Conservation (phyloP, 1,140 invertebrate genomes). For the Liolophura sinensis region DNA sequence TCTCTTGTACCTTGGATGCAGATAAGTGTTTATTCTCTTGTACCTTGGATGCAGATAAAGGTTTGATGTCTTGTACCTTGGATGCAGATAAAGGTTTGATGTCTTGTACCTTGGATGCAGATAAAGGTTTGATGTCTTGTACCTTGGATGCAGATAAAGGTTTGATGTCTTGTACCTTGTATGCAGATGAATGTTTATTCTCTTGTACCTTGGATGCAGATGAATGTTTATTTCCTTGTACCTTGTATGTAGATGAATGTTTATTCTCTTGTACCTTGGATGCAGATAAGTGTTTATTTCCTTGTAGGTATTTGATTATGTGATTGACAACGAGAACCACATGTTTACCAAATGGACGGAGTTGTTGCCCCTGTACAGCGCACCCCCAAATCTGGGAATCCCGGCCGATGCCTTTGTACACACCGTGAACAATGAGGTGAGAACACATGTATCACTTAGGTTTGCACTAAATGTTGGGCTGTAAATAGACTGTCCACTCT, state of each 20-base stretch:
- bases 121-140: too few species aligned
- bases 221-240: constrained; percentile 14
- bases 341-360: constrained; percentile 54
- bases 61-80: too few species aligned
- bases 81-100: too few species aligned
- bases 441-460: too few species aligned
- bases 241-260: background rate
- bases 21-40: constrained; percentile 1
- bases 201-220: too few species aligned
- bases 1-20: too few species aligned
- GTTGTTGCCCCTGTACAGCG: constrained; percentile 50
- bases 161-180: constrained; percentile 13
- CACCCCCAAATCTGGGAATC: constrained; percentile 50
- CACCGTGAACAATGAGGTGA: constrained; percentile 51
- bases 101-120: constrained; percentile 11
- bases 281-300: background rate
- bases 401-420: constrained; percentile 56
- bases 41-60: constrained; percentile 9
- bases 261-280: constrained; percentile 12
- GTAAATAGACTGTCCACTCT: too few species aligned
- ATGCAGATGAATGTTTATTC: too few species aligned
- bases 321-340: constrained; percentile 53
- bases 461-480: too few species aligned
- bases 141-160: too few species aligned
- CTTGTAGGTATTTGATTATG: constrained; percentile 53